A percentile compares a stretch with the other conserved stretches of the same genome.
Conservation (phyloP, 2,888 invertebrate genomes). For the Myopa tessellatipennis region DNA sequence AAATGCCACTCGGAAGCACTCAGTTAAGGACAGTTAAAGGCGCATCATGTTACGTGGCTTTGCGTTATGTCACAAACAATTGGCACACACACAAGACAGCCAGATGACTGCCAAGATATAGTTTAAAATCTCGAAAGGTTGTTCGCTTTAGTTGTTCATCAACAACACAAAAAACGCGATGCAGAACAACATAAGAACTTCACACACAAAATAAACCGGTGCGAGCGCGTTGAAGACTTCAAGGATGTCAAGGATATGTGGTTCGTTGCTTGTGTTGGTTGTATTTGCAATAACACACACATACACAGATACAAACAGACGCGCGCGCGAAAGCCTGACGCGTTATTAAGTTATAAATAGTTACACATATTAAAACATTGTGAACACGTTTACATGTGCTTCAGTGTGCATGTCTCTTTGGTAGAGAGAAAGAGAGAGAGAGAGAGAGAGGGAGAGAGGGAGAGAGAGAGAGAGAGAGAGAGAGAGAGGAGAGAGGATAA, state of each 20-base stretch:
- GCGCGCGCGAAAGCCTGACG: not conserved
- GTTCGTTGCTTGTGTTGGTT: not conserved
- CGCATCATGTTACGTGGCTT: no score
- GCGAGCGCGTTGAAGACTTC: not conserved
- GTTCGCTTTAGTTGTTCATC: not conserved
- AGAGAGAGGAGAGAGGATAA: not conserved
- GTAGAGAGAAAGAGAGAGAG: not conserved
- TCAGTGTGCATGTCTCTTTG: not conserved
- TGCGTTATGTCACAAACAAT: not conserved
- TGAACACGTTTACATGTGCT: not conserved
- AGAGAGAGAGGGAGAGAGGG: not conserved
- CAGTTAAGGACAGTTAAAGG: not conserved
- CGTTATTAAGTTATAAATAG: slow-evolving; percentile 33
- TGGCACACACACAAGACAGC: not conserved
- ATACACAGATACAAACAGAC: not conserved
- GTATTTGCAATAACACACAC: not conserved
- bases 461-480: not conserved
- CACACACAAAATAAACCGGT: not conserved
- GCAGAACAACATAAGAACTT: not conserved
- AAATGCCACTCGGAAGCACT: not conserved
- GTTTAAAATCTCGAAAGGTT: no score
- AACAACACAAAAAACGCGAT: not conserved
- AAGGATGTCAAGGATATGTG: slow-evolving; percentile 29
- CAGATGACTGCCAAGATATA: not conserved
- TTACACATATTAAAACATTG: not conserved